Evolutionary conservation across 2,888 invertebrate genomes (phyloP).

Genomic region (Teinopalpus imperialis): DNA sequence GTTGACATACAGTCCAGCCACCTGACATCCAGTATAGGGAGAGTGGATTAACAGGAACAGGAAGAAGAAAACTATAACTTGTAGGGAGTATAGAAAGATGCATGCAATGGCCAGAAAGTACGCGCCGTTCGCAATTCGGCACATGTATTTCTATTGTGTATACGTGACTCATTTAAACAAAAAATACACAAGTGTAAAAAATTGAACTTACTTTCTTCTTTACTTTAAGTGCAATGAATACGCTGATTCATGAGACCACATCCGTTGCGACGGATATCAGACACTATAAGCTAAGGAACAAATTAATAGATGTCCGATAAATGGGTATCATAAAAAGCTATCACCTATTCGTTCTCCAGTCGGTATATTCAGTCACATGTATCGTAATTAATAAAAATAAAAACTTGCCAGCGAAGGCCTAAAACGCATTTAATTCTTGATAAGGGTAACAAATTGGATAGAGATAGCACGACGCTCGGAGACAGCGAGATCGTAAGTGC

Average conservation of each 20-base stretch:
- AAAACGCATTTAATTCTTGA: slow-evolving; percentile 81
- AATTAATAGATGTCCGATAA: slow-evolving; percentile 66
- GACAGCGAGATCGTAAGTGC: slow-evolving; percentile 81
- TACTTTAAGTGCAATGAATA: slow-evolving; percentile 29
- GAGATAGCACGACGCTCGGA: slow-evolving; percentile 71
- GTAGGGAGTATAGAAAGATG: too few relatives aligned
- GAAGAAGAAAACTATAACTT: too few relatives aligned
- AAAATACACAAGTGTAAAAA: too few relatives aligned
- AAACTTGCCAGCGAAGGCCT: slow-evolving; percentile 62
- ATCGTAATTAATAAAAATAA: slow-evolving; percentile 75
- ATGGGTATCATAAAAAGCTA: slow-evolving; percentile 67
- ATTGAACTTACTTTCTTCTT: too few relatives aligned
- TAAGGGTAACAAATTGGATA: slow-evolving; percentile 82
- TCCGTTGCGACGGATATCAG: slow-evolving; percentile 23
- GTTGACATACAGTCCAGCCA: too few relatives aligned
- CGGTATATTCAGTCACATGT: slow-evolving; percentile 42
- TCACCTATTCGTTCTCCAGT: slow-evolving; percentile 62
- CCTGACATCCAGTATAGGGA: too few relatives aligned
- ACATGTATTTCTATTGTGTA: too few relatives aligned
- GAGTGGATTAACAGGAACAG: too few relatives aligned
- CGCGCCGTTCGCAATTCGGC: too few relatives aligned
- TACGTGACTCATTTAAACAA: too few relatives aligned
- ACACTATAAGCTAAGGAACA: slow-evolving; percentile 33
- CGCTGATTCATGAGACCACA: slow-evolving; percentile 35
- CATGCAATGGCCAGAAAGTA: too few relatives aligned